Base-by-base conservation (phyloP, 2,797 vertebrate species). In the Peromyscus eremicus region DNA sequence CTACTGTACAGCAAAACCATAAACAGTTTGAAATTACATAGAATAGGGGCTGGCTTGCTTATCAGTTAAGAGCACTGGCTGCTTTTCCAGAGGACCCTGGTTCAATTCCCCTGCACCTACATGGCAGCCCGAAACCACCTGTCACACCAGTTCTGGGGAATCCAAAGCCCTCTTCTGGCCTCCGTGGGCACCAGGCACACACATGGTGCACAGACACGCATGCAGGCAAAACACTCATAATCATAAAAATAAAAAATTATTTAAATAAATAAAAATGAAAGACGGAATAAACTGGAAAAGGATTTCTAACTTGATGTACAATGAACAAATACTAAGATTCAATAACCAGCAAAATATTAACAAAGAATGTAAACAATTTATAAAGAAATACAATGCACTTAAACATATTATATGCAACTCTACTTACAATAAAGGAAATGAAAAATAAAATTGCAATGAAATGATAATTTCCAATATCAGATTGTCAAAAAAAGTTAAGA, bases 301-400 rank as follows among this genome's bases (percentile, higher is more conserved):
- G 52, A 77, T 73, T 94, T 93, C 82, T 40, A 95, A 94, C 9
- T 34, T 83, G 85, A 91, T 25, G 84, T 27, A 76, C 77, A 95
- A 71, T 81, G 16, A 88, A 57, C 40, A 95, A 93, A 80, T 52
- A 62, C 89, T 92, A 88, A 81, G 34, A 92, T 17, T 23, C 27
- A 77, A 80, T 37, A 71, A 86, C 14, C 25, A 80, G 73, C 68
- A 95, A 81, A 95, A 97, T 83, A 81, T 91, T 76, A 90, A 92
- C 68, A 83, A 77, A 46, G 7, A 43, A 82, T 68, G 79, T 49
- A 76, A 95, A 83, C 75, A 52, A 95, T 79, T 87, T 90, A 81
- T 21, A 64, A 75, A 95, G 92, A 66, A 21, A 55, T 55, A 34
- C 29, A 86, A 62, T 75, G 37, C 55, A 92, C 27, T 85, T 93